Evolutionary conservation across 2,888 invertebrate genomes (phyloP), one percentile per base, ranked within the genome.

Genomic region (Tenthredo livida): DNA sequence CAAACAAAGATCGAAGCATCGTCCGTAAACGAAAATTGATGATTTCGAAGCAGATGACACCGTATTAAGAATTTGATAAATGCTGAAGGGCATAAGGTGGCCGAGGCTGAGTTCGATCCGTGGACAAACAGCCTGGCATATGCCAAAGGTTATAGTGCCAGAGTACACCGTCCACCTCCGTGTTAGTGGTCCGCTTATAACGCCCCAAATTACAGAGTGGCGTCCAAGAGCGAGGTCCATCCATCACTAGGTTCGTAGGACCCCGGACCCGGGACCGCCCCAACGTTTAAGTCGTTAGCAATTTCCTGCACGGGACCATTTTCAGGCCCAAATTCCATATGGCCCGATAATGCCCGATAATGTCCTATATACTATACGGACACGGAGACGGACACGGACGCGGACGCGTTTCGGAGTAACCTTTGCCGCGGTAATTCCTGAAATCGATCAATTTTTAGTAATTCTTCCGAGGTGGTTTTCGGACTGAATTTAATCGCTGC

Each of bases 211-310:
- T 93, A 92, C 91, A 92, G 92, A 90, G 90, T 92, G 89, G 88
- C 89, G 83, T 83, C 67, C 83, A 50, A 65, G 67, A 83, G 67
- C 89, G 88, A 85, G 89, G 89, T 90, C 90, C 92, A 93, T 93
- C 93, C 92, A 93, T 93, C 93, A 93, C 86, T 84, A 84, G 84
- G 77, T 82, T 87, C 89, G 87, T 87, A 88, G 88, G 89, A 89
- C 89, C 87, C 87, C 88, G 88, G 89, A 89, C 90, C 89, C 88
- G 85, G 91, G 86, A 89, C 90, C 93, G 92, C 92, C 93, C 92
- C 90, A 90, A 87, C 92, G 91, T 93, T 93, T 93, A 93, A 93
- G 93, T 93, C 92, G 93, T 93, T 93, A 93, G 93, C 91, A 93
- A 93, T 93, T 93, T 93, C 92, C 93, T 93, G 92, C 92, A 89